Conservation (phyloP, 1,140 invertebrate genomes). For the Diprion similis region DNA sequence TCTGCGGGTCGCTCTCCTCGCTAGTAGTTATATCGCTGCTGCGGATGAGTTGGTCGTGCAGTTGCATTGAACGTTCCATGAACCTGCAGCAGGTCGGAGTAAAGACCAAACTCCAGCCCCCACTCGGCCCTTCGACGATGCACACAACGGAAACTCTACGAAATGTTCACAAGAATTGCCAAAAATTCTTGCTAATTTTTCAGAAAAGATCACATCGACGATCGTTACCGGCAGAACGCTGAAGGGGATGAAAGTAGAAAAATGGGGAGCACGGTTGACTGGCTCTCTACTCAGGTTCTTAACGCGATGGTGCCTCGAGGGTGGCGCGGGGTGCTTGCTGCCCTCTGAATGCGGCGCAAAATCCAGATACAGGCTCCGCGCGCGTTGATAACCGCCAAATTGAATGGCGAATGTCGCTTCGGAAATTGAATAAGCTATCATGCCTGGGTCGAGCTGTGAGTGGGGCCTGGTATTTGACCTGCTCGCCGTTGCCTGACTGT, state of each 20-base stretch:
- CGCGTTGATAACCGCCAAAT: conserved; percentile 52
- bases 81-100: no score
- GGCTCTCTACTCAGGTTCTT: conserved; percentile 6
- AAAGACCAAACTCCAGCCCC: no score
- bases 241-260: no score
- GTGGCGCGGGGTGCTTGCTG: neutral
- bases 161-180: no score
- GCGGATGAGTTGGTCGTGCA: no score
- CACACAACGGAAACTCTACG: no score
- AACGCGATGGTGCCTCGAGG: neutral
- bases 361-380: conserved; percentile 44
- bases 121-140: no score
- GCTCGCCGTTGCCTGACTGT: conserved; percentile 32
- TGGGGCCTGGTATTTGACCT: conserved; percentile 54
- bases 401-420: conserved; percentile 58
- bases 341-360: conserved; percentile 36
- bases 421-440: conserved; percentile 61
- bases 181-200: no score
- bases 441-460: conserved; percentile 46
- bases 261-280: no score
- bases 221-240: no score
- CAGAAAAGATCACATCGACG: no score
- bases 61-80: no score
- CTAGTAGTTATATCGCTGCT: neutral
- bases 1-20: neutral